phyloP scores from a whole-genome alignment of 2,797 vertebrate species.

The Falco columbarius region DNA sequence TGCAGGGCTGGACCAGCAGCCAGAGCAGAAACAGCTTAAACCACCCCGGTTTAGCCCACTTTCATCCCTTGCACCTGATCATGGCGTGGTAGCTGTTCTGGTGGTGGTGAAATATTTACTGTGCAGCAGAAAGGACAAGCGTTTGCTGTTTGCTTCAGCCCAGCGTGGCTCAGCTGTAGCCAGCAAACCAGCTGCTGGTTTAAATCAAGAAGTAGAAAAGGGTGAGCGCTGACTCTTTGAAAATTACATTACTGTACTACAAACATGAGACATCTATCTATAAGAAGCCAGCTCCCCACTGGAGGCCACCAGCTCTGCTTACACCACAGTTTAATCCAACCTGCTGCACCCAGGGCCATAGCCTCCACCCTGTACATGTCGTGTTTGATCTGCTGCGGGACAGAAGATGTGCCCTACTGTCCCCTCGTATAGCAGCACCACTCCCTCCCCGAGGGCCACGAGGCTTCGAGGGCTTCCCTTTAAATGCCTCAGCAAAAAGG shows the following conservation, averaged over 20 bases:
- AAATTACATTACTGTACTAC: not conserved
- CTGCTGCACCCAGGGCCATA: not conserved
- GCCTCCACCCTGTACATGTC: not conserved
- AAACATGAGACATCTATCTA: not conserved
- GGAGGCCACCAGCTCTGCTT: not conserved
- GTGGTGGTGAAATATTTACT: not conserved
- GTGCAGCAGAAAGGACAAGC: not conserved
- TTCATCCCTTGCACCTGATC: not conserved
- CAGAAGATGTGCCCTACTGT: slow-evolving; percentile 19
- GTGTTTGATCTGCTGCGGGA: not conserved
- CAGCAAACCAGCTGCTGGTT: not conserved
- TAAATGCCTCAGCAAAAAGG: not conserved
- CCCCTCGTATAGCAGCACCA: not conserved
- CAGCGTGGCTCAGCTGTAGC: not conserved
- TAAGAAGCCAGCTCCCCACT: not conserved
- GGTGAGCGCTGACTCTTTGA: not conserved
- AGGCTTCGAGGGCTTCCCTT: not conserved
- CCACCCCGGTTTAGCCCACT: not conserved
- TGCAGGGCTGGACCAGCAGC: not conserved
- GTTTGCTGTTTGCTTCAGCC: not conserved
- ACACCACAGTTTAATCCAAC: not conserved
- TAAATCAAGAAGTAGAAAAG: not conserved
- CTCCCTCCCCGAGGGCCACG: not conserved
- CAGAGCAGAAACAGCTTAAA: not conserved
- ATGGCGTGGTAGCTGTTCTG: accelerated